Conservation (phyloP, 2,797 vertebrate species). For the Poecile montanus region DNA sequence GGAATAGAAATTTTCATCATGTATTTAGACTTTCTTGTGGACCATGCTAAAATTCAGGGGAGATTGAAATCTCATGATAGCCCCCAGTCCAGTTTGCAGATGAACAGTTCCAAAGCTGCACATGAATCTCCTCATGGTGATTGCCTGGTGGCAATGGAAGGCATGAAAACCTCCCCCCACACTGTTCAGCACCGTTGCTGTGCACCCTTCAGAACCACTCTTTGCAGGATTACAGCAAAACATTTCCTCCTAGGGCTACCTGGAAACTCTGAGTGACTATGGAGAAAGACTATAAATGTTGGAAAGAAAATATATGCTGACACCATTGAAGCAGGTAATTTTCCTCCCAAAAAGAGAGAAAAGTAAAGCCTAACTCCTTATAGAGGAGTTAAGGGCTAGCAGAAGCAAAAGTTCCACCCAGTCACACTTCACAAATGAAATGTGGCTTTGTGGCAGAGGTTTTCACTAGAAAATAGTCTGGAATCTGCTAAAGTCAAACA, state of each 20-base stretch:
- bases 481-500: neutral
- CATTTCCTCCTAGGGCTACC: neutral
- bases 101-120: neutral
- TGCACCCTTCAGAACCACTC: neutral
- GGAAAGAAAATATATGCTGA: neutral
- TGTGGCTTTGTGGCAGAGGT: neutral
- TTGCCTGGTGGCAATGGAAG: neutral
- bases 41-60: neutral
- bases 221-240: neutral
- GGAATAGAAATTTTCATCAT: neutral
- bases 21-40: neutral
- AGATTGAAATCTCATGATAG: neutral
- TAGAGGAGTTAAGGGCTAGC: neutral
- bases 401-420: neutral
- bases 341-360: neutral
- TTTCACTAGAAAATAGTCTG: neutral
- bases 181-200: neutral
- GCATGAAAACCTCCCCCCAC: rapidly evolving
- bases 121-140: neutral
- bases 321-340: neutral
- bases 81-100: neutral
- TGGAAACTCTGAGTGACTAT: neutral
- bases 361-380: neutral
- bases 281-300: neutral
- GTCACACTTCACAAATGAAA: neutral